A percentile compares a stretch with the other conserved stretches of the same genome.
These are phyloP conservation scores for Drosophila pruinosa DNA, from an alignment of 1,140 invertebrate species.

Conservation along the genomic window DNA sequence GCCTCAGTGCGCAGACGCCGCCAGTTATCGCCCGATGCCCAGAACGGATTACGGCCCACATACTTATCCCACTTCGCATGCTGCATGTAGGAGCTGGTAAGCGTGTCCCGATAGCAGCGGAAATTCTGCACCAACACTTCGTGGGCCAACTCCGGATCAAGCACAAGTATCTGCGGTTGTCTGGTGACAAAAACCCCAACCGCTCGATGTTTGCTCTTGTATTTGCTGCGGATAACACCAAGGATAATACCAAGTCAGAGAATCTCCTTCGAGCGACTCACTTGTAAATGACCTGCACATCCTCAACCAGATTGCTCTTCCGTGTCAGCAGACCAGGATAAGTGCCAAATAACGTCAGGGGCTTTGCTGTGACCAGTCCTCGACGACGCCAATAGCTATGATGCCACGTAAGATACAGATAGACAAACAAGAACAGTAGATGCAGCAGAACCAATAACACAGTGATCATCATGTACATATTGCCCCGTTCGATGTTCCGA, in stretches of 20 bases:
- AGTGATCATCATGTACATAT: constrained; percentile 47
- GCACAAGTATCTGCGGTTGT: constrained; percentile 83
- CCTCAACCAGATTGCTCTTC: constrained; percentile 60
- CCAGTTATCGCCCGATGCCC: constrained; percentile 83
- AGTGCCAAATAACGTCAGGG: constrained; percentile 71
- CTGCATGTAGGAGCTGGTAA: constrained; percentile 56
- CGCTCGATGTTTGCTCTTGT: constrained; percentile 56
- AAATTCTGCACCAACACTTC: constrained; percentile 84
- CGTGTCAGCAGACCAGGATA: constrained; percentile 83
- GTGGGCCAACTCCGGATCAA: constrained; percentile 84
- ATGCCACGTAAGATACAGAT: constrained; percentile 81
- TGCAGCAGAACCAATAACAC: constrained; percentile 38
- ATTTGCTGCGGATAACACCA: constrained; percentile 26
- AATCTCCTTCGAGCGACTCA: constrained; percentile 11
- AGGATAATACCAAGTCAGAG: not conserved
- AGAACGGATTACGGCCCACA: constrained; percentile 83
- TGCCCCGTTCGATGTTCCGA: constrained; percentile 17
- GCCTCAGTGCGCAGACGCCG: constrained; percentile 84
- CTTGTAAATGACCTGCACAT: constrained; percentile 67
- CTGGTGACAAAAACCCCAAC: constrained; percentile 83
- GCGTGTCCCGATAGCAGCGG: constrained; percentile 77
- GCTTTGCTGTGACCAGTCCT: constrained; percentile 71
- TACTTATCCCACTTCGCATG: constrained; percentile 82
- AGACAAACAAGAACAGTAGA: constrained; percentile 53
- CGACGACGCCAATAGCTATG: constrained; percentile 76